Evolutionary conservation across 2,113 vertebrate species (phyloP), one percentile per base, ranked within the genome.

Genomic region (Aegotheles bennettii): DNA sequence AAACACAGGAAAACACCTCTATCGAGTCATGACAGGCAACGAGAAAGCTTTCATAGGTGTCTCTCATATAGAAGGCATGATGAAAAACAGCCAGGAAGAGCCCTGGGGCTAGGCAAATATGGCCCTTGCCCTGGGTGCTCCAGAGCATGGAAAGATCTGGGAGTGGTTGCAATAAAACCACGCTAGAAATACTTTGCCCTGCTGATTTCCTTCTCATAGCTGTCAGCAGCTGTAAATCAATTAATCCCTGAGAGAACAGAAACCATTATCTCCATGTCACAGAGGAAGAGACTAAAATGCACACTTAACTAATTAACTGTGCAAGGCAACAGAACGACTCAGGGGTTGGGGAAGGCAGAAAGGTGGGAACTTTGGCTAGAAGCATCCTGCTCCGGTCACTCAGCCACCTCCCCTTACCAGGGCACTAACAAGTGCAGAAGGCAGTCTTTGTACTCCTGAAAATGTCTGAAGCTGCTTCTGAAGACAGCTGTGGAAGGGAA

Each of bases 151-250:
- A 68, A 56, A 43, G 11, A 38, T 36, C 48, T 78, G 88, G 93
- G 92, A 96, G 95, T 38, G 93, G 92, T 86, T 87, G 92, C 94
- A 92, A 95, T 95, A 95, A 97, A 97, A 71, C 53, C 45, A 23
- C 3, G 13, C 6, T n/a, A 87, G 57, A 71, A 60, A 68, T 77
- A 92, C 90, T 92, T 90, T 96, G 85, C 73, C 92, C 93, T 60
- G 5, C 29, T 61, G 19, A 7, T 81, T 84, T 81, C 61, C 54
- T 79, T 47, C 65, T 75, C 29, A 7, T 28, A 63, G 74, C 45
- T 80, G 24, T 75, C 51, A 76, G 65, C 26, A 77, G 54, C 38
- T 84, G 28, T 71, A 85, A 79, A 77, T 47, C 2, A 91, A 87
- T 73, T 56, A 61, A 91, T 29, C n/a, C 45, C 33, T 0, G 1